Base-by-base conservation (phyloP, 2,113 vertebrate species). In the Actinemys pallida region DNA sequence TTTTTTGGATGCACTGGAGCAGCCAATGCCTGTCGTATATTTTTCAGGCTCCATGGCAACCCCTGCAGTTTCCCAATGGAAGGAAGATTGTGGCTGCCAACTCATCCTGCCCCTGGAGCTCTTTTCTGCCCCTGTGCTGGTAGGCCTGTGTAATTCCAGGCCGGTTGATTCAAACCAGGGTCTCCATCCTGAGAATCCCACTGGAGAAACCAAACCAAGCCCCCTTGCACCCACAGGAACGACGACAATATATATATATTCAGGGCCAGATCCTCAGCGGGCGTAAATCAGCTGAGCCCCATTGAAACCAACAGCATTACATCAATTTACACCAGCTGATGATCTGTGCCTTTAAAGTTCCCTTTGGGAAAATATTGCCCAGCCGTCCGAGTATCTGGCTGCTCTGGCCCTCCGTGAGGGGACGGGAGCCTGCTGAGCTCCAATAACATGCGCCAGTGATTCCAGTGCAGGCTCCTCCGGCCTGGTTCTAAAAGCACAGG, bases 281-380 rank as follows among this genome's bases (percentile, higher is more conserved):
- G 83, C 29, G 87, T 3, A 89, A 94, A 93, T 52, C 2, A 82
- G 56, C 2, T 69, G 90, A 94, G 7, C 76, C 4, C 92, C 0
- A n/a, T 39, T 39, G 65, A 69, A 69, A 69, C 65, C 35, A n/a
- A 8, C 91, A 62, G 81, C 5, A 0, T 85, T 97, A 89, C 72
- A 93, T 95, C 94, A 93, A 87, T 90, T 5, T 56, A 4, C 94
- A 62, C 76, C 29, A 87, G 93, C 1, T 1, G 27, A 5, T 10
- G 94, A 39, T 89, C 54, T 3, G 91, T 86, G 95, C 94, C 91
- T 29, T 96, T 94, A 90, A 45, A 59, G 80, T 83, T 93, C 90
- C 86, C 91, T n/a, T 3, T 4, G 69, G 88, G 47, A 90, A 47
- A 14, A 7, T 49, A 17, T 90, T 81, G 72, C 65, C 16, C 5